phyloP scores from a whole-genome alignment of 2,113 vertebrate species.

The Chaenocephalus aceratus region DNA sequence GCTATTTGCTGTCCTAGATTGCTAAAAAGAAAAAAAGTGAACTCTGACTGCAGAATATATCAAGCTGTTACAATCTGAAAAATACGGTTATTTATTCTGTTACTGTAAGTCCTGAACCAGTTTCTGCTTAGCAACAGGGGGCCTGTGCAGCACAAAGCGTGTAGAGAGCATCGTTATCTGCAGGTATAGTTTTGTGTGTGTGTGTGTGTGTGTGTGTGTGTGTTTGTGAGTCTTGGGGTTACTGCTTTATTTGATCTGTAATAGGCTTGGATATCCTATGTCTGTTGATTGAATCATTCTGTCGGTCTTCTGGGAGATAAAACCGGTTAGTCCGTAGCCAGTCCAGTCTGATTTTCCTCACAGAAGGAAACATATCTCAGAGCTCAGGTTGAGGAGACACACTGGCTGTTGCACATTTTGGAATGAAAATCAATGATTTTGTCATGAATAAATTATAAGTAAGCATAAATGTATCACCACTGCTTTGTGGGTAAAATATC shows the following conservation, averaged over 20 bases:
- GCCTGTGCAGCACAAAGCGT: slow-evolving; percentile 12
- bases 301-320: slow-evolving; percentile 34
- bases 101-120: not conserved
- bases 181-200: slow-evolving; percentile 45
- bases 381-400: slow-evolving; percentile 14
- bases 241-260: slow-evolving; percentile 55
- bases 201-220: slow-evolving; percentile 46
- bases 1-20: not conserved
- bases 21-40: not conserved
- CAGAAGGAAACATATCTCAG: slow-evolving; percentile 19
- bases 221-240: slow-evolving; percentile 44
- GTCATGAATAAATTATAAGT: slow-evolving; percentile 64
- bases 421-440: slow-evolving; percentile 56
- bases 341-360: slow-evolving; percentile 42
- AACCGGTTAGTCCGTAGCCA: slow-evolving; percentile 30
- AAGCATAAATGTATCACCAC: slow-evolving; percentile 12
- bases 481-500: slow-evolving; percentile 33
- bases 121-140: slow-evolving; percentile 42
- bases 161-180: slow-evolving; percentile 31
- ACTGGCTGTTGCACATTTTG: slow-evolving; percentile 29
- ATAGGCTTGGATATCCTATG: slow-evolving; percentile 49
- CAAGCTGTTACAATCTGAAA: slow-evolving; percentile 16
- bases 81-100: slow-evolving; percentile 17
- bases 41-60: slow-evolving; percentile 8
- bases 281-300: slow-evolving; percentile 60